phyloP scores from a whole-genome alignment of 2,888 invertebrate species.

The Glyphotaelius pellucidus region DNA sequence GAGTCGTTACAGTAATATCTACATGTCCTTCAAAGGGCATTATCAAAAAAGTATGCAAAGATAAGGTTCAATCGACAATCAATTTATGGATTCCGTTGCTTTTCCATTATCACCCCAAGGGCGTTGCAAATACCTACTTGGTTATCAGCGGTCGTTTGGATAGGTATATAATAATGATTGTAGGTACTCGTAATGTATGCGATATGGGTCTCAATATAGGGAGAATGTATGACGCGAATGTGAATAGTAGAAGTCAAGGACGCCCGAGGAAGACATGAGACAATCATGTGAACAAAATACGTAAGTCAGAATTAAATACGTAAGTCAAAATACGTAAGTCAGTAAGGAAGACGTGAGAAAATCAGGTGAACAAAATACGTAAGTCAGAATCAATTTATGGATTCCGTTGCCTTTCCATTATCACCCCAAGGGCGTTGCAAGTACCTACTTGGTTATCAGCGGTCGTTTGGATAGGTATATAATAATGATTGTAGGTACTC shows the following conservation, averaged over 20 bases:
- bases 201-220: background rate
- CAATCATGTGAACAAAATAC: too few relatives aligned
- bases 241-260: too few relatives aligned
- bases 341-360: too few relatives aligned
- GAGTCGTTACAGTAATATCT: background rate
- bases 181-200: background rate
- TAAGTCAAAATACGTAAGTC: too few relatives aligned
- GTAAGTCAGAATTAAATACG: too few relatives aligned
- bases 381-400: too few relatives aligned
- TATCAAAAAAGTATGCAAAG: background rate
- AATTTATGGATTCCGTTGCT: background rate
- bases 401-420: too few relatives aligned
- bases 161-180: background rate
- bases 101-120: background rate
- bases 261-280: too few relatives aligned
- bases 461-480: background rate
- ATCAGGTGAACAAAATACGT: too few relatives aligned
- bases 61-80: background rate
- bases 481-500: background rate
- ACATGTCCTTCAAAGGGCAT: background rate
- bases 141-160: background rate
- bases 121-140: background rate
- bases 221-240: too few relatives aligned
- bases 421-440: too few relatives aligned
- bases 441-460: too few relatives aligned